These are phyloP conservation scores for Euzetes globulus DNA, from an alignment of 2,888 invertebrate species.

Conservation along the genomic window DNA sequence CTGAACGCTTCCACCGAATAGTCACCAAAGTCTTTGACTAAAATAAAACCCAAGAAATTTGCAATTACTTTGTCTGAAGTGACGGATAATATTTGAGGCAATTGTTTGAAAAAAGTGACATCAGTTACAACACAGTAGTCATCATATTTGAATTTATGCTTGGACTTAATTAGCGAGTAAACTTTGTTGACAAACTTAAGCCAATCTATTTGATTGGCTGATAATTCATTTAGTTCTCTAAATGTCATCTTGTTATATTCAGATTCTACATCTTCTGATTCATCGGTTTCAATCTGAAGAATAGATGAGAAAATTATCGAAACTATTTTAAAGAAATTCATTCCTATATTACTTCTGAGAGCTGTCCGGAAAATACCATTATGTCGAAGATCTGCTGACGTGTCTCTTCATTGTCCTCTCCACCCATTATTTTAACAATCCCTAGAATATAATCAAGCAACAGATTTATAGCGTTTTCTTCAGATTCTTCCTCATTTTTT, in stretches of 20 bases:
- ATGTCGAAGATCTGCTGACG: no score
- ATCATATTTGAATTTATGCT: neutral
- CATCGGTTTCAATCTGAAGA: neutral
- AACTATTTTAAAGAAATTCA: neutral
- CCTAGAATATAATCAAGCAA: no score
- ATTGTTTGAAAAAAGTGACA: neutral
- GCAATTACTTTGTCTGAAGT: neutral
- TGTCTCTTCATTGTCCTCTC: no score
- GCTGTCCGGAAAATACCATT: no score
- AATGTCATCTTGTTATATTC: neutral
- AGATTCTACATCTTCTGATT: neutral
- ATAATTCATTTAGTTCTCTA: neutral
- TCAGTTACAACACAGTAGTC: neutral
- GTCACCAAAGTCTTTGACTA: neutral
- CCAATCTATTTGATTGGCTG: neutral
- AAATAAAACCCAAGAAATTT: neutral
- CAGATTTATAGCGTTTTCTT: no score
- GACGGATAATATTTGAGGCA: neutral
- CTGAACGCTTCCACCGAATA: neutral
- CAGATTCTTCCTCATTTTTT: no score
- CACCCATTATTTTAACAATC: no score
- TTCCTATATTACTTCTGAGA: no score
- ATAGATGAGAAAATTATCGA: neutral
- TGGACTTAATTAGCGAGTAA: neutral
- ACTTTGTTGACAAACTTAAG: neutral